Evolutionary conservation across 2,113 vertebrate genomes (phyloP), one percentile per base, ranked within the genome.

Genomic region (Nesogale talazaci): DNA sequence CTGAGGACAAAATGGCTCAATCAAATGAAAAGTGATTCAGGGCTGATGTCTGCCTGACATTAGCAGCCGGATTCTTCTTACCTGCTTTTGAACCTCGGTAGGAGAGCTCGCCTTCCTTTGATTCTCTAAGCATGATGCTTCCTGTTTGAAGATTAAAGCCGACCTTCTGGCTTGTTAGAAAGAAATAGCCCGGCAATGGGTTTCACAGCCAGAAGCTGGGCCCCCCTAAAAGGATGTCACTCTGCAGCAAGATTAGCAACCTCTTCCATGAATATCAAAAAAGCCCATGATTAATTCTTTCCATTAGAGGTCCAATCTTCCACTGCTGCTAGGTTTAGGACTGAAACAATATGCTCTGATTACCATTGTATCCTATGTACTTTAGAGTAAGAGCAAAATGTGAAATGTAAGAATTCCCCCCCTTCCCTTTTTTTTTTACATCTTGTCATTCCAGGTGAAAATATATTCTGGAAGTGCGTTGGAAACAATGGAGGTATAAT

Each of bases 281-380:
- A 81, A 89, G 92, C 78, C 85, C 85, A 61, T 96, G 97, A 98
- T 97, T 98, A 97, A 97, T 97, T 97, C 92, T 97, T 95, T 94
- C 92, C 90, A 72, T 91, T 95, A 95, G 93, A 86, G 96, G 89
- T 74, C 74, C 92, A 94, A 65, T 94, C 85, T 95, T 88, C 91
- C 77, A 89, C 94, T 82, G 83, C 95, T 69, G 84, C 85, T 96
- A 75, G 9, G 86, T 96, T 96, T 92, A 79, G 40, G 78, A 72
- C 87, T 31, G 85, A 98, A 97, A 97, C 97, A 98, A 97, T 97
- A 29, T 77, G 86, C 89, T 96, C 95, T 97, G 98, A 98, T 98
- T 97, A 94, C 97, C 88, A 96, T 95, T 97, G 94, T 94, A 93
- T 97, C 95, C 96, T 96, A 88, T 95, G 96, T 94, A 82, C 86